phyloP scores from a whole-genome alignment of 2,888 invertebrate genomes.

The Erebia palarica region DNA sequence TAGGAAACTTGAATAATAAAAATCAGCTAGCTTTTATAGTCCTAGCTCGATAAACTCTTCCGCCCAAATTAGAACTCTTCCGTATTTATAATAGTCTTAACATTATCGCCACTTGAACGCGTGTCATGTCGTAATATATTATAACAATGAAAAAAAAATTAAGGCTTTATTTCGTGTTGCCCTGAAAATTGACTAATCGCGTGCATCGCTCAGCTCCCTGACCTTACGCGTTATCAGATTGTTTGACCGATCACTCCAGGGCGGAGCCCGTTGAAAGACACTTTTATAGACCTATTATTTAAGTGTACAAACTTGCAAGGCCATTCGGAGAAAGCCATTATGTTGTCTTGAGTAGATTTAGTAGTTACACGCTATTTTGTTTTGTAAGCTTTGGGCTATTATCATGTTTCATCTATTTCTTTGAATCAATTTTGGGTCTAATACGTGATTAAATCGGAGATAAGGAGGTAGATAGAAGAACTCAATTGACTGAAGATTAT shows the following conservation, averaged over 20 bases:
- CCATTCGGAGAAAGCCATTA: slow-evolving; percentile 15
- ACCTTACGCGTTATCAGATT: slow-evolving; percentile 44
- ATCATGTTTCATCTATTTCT: too few species aligned
- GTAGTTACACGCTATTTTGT: not conserved
- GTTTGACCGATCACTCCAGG: slow-evolving; percentile 41
- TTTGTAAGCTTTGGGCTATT: too few species aligned
- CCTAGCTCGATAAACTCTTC: not conserved
- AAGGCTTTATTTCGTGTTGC: slow-evolving; percentile 39
- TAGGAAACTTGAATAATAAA: not conserved
- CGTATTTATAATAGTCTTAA: not conserved
- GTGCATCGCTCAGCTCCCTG: slow-evolving; percentile 44
- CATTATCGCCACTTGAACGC: slow-evolving; percentile 34
- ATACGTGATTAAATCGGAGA: too few species aligned
- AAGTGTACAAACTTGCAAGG: slow-evolving; percentile 23
- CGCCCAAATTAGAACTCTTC: not conserved
- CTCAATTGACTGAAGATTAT: too few species aligned
- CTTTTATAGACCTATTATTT: slow-evolving; percentile 42
- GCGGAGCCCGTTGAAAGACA: slow-evolving; percentile 44
- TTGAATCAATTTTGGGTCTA: too few species aligned
- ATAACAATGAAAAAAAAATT: slow-evolving; percentile 38
- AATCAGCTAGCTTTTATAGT: not conserved
- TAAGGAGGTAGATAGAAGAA: too few species aligned
- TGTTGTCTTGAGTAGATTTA: slow-evolving; percentile 6
- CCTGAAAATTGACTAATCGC: slow-evolving; percentile 47
- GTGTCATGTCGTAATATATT: slow-evolving; percentile 41